These are phyloP conservation scores for Macropis europaea DNA, from an alignment of 2,888 invertebrate genomes.

Conservation along the genomic window DNA sequence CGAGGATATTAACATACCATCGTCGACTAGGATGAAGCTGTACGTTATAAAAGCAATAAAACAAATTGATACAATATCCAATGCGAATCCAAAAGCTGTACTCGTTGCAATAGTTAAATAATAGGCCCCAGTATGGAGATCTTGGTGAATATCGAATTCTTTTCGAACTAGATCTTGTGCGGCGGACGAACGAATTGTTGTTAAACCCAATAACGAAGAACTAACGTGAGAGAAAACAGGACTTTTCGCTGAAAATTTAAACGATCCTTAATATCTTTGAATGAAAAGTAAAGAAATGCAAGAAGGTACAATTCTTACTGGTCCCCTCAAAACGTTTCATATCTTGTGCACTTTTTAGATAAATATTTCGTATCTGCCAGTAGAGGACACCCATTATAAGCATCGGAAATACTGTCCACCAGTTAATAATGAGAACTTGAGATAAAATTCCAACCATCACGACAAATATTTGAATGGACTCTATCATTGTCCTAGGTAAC, in stretches of 20 bases:
- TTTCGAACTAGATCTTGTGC: constrained; percentile 87
- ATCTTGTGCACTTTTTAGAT: constrained; percentile 87
- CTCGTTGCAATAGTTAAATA: constrained; percentile 83
- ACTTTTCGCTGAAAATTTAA: constrained; percentile 81
- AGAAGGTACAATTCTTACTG: constrained; percentile 73
- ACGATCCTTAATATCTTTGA: constrained; percentile 1
- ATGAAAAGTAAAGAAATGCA: not conserved
- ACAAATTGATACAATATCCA: constrained; percentile 84
- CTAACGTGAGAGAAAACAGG: constrained; percentile 95
- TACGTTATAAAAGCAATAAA: constrained; percentile 84
- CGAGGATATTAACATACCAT: constrained; percentile 80
- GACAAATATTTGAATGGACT: constrained; percentile 85
- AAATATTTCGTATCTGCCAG: constrained; percentile 84
- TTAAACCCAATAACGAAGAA: constrained; percentile 91
- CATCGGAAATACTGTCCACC: constrained; percentile 85
- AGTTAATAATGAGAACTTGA: constrained; percentile 87
- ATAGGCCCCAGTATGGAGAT: constrained; percentile 85
- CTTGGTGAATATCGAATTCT: constrained; percentile 89
- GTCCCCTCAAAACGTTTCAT: constrained; percentile 85
- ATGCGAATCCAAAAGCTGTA: constrained; percentile 85
- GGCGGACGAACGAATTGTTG: constrained; percentile 91
- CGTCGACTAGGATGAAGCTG: constrained; percentile 83
- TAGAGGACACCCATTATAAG: constrained; percentile 84
- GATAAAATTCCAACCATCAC: constrained; percentile 87
- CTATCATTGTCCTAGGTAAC: constrained; percentile 85